Evolutionary conservation across 2,113 vertebrate genomes (phyloP), one percentile per base, ranked within the genome.

Genomic region (Tinamus guttatus): DNA sequence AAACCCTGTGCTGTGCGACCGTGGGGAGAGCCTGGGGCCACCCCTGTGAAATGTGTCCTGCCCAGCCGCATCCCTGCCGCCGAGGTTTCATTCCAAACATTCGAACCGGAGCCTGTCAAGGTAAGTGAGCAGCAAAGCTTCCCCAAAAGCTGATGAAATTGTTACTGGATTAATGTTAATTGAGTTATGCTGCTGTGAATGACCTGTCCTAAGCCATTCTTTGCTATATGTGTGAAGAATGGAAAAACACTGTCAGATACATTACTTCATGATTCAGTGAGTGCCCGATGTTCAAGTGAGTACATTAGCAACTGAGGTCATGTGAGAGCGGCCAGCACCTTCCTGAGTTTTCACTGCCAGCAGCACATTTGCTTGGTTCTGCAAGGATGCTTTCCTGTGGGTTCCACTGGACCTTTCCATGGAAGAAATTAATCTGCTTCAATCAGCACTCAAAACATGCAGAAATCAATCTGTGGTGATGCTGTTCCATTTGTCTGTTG

Each of bases 21-120:
- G 99, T 99, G 7, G 99, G 99, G 63, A 98, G 99, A 90, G 99
- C 99, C 0, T 99, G 99, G 99, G 99, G 99, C 94, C 99, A 99
- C 95, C 99, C 99, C 41, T 99, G 99, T 40, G 99, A 99, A 89
- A 99, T 99, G 98, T 99, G 99, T 82, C 99, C 99, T 1, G 99
- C 99, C 70, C 99, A 99, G 95, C 99, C 99, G 2, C 99, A 99
- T 91, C 99, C 99, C 77, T 99, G 99, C 94, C 98, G 99, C 45
- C 97, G 99, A 9, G 99, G 99, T 81, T 99, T 99, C 98, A 99
- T 99, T 89, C 99, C 99, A 34, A 99, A 99, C 96, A 99, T 99
- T 85, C 99, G 99, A 79, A 99, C 99, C 0, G 99, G 99, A 89
- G 99, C 99, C 43, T 99, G 99, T 98, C 99, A 99, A 99, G 99